These are phyloP conservation scores for Mohoua ochrocephala DNA, from an alignment of 2,113 vertebrate genomes.

Conservation along the genomic window DNA sequence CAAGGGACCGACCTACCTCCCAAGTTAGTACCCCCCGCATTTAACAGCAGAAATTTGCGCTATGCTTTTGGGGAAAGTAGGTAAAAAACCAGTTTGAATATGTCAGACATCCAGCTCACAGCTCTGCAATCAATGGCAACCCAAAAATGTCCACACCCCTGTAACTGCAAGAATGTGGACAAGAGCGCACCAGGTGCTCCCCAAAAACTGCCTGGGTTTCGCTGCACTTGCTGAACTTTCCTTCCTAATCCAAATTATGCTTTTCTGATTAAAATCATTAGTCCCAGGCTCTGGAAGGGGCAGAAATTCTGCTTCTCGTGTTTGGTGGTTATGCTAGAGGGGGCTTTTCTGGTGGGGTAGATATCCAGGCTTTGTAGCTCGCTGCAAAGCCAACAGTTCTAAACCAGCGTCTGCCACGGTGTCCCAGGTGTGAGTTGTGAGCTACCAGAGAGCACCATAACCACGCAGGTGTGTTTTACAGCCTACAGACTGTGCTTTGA, in stretches of 20 bases:
- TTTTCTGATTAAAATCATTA: neutral
- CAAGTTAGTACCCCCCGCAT: neutral
- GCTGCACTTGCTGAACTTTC: rapidly evolving
- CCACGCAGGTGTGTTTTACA: neutral
- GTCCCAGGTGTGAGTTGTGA: neutral
- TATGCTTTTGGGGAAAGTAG: neutral
- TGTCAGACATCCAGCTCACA: neutral
- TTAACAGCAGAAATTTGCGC: neutral
- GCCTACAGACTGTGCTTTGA: neutral
- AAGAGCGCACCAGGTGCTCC: neutral
- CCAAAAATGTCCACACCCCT: neutral
- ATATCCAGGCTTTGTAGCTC: neutral
- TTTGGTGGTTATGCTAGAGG: neutral
- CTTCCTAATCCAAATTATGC: neutral
- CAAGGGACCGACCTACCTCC: neutral
- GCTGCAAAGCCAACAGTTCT: neutral
- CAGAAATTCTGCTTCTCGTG: rapidly evolving
- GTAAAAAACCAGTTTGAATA: neutral
- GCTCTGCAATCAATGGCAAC: neutral
- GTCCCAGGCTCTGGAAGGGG: neutral
- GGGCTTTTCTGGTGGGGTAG: neutral
- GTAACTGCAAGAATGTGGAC: neutral
- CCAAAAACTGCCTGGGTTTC: neutral
- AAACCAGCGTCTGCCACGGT: rapidly evolving
- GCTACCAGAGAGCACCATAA: neutral